Evolutionary conservation across 2,888 invertebrate species (phyloP).

Genomic region (Troides aeacus): DNA sequence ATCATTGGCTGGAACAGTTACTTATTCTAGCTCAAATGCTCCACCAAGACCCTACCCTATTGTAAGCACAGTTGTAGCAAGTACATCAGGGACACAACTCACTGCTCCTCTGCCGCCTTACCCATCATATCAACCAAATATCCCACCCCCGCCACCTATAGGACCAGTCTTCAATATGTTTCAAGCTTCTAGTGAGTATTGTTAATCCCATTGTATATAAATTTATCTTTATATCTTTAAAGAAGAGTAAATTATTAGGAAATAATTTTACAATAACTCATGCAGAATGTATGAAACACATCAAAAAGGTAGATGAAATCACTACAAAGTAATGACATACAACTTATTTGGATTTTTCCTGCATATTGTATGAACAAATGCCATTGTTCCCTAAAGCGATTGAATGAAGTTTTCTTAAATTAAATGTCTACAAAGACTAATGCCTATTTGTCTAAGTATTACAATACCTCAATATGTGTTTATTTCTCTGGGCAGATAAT

Average conservation of each 20-base stretch:
- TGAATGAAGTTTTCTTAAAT: too few relatives aligned
- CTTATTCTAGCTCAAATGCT: not conserved
- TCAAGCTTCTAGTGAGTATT: constrained; percentile 20
- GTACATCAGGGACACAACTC: not conserved
- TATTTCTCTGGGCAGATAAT: constrained; percentile 13
- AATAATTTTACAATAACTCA: not conserved
- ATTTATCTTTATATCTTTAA: not conserved
- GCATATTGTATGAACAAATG: not conserved
- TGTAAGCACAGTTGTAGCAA: not conserved
- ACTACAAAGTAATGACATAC: too few relatives aligned
- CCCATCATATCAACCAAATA: constrained; percentile 23
- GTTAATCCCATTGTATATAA: not conserved
- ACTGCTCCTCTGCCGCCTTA: constrained; percentile 10
- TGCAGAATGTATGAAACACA: not conserved
- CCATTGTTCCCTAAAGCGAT: not conserved
- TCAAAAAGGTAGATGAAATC: not conserved
- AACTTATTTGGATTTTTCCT: not conserved
- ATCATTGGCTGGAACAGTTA: constrained; percentile 5
- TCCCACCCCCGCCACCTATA: constrained; percentile 24
- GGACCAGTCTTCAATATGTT: constrained; percentile 15
- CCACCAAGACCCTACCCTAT: constrained; percentile 1
- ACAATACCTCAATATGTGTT: not conserved
- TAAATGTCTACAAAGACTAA: not conserved
- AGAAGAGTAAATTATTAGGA: not conserved
- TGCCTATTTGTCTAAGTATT: not conserved